phyloP scores from a whole-genome alignment of 2,113 vertebrate species.

The Sinocyclocheilus anshuiensis region DNA sequence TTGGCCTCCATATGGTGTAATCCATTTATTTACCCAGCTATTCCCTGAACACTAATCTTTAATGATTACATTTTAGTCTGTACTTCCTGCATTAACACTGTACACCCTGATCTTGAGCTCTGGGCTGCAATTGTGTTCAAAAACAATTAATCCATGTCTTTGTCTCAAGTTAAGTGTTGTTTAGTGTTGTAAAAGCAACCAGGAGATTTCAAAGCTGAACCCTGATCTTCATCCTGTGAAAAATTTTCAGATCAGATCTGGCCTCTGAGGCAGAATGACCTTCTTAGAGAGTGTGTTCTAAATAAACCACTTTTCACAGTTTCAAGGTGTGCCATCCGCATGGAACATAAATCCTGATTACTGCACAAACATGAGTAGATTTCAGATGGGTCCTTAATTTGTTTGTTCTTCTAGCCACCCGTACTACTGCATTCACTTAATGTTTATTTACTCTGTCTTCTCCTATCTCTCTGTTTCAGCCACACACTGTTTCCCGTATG shows the following conservation, averaged over 20 bases:
- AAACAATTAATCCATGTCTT: neutral
- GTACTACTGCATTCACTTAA: neutral
- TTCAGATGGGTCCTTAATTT: neutral
- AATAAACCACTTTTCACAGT: conserved; percentile 1
- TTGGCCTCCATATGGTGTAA: neutral
- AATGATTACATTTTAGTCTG: neutral
- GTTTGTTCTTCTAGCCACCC: neutral
- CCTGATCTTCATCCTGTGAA: neutral
- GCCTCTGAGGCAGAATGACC: conserved; percentile 6
- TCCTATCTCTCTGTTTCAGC: conserved; percentile 70
- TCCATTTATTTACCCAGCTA: neutral
- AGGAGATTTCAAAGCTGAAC: neutral
- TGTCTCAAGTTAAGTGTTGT: neutral
- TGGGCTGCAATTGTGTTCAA: neutral
- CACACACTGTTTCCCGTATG: conserved; percentile 95
- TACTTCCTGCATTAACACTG: neutral
- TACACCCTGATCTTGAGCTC: neutral
- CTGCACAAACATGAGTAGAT: conserved; percentile 19
- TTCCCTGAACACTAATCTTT: neutral
- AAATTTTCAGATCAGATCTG: neutral
- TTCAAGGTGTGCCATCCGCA: neutral
- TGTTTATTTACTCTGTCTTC: neutral
- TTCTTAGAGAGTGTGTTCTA: neutral
- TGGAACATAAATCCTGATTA: conserved; percentile 12
- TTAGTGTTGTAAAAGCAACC: neutral